Evolutionary conservation across 1,140 invertebrate species (phyloP).

Genomic region (Ylistrum balloti): DNA sequence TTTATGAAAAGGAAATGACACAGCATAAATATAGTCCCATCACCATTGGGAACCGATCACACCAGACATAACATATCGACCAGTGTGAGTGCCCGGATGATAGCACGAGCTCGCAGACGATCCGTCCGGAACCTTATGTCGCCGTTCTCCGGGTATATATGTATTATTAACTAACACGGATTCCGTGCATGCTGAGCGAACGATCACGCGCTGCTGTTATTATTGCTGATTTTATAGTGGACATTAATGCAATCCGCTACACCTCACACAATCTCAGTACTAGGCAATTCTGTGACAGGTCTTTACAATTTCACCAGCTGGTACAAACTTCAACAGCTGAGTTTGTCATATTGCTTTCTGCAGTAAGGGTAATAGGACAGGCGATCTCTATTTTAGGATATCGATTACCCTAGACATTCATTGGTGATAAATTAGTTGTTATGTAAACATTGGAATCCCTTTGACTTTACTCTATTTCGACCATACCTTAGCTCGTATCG

Average conservation of each 20-base stretch:
- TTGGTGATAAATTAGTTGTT: neutral
- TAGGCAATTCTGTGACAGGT: neutral
- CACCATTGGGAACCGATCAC: constrained; percentile 13
- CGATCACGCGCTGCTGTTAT: neutral
- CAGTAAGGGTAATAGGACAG: neutral
- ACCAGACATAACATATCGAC: constrained; percentile 26
- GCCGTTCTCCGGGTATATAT: neutral
- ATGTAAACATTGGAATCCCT: neutral
- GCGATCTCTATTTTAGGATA: neutral
- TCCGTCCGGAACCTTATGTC: neutral
- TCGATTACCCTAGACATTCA: neutral
- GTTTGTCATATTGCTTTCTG: neutral
- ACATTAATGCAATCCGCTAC: constrained; percentile 25
- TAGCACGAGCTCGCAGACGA: neutral
- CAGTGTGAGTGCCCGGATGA: neutral
- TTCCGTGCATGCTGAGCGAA: neutral
- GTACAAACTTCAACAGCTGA: neutral
- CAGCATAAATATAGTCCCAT: neutral
- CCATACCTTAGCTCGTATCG: neutral
- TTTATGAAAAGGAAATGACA: constrained; percentile 18
- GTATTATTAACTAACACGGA: neutral
- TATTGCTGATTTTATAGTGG: neutral
- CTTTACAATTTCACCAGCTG: constrained; percentile 7
- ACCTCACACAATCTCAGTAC: neutral
- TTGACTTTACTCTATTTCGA: neutral